Conservation (phyloP, 2,113 vertebrate species). For the Natator depressus region DNA sequence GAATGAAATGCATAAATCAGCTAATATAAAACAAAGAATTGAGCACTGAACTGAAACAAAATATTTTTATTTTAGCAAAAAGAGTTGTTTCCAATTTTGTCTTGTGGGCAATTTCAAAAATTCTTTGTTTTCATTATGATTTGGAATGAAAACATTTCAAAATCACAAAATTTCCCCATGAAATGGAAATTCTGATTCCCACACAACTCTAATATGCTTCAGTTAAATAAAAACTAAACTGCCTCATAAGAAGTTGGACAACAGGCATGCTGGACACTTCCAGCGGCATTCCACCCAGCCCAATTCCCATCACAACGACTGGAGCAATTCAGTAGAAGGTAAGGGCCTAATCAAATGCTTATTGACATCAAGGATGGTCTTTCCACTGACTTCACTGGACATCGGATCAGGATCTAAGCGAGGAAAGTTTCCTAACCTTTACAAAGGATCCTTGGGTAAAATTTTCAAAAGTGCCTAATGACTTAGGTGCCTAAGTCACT, state of each 20-base stretch:
- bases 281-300: background rate
- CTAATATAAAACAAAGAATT: background rate
- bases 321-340: background rate
- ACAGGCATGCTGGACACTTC: background rate
- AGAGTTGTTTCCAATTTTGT: background rate
- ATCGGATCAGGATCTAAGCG: background rate
- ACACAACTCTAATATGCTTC: background rate
- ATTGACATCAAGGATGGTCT: background rate
- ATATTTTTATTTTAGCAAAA: background rate
- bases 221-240: background rate
- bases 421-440: background rate
- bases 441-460: background rate
- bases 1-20: slow-evolving; percentile 40
- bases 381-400: background rate
- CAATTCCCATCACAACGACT: background rate
- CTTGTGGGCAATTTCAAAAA: background rate
- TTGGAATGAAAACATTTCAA: background rate
- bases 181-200: background rate
- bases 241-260: background rate
- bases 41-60: background rate
- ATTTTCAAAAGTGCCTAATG: background rate
- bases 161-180: background rate
- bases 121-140: background rate
- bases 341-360: background rate
- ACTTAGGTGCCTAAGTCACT: background rate